phyloP scores from a whole-genome alignment of 1,140 invertebrate species.

The Agraylea sexmaculata region DNA sequence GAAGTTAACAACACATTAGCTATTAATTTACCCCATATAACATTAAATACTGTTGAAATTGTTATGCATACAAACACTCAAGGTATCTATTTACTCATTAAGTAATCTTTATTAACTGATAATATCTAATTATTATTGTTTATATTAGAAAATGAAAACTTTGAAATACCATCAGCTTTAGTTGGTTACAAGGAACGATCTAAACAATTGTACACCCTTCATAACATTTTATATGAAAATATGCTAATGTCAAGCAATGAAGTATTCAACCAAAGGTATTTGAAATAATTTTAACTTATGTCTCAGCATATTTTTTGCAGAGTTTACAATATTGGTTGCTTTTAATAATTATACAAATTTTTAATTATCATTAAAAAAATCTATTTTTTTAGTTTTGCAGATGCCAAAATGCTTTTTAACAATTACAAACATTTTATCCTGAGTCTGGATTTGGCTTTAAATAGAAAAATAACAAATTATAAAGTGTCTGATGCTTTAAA shows the following conservation, averaged over 20 bases:
- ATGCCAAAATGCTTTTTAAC: constrained; percentile 11
- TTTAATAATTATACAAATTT: constrained; percentile 1
- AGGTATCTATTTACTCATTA: background rate
- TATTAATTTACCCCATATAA: constrained; percentile 15
- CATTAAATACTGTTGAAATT: constrained; percentile 13
- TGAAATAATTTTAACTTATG: constrained; percentile 1
- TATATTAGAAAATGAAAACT: constrained; percentile 6
- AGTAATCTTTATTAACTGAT: too few relatives aligned
- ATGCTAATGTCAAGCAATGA: constrained; percentile 26
- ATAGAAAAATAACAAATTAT: constrained; percentile 2
- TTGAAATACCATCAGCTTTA: constrained; percentile 27
- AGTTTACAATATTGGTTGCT: background rate
- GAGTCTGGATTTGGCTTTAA: constrained; percentile 10
- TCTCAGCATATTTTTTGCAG: too few relatives aligned
- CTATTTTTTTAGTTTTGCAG: constrained; percentile 13
- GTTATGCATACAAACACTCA: constrained; percentile 3
- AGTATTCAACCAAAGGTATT: constrained; percentile 16
- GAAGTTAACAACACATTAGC: constrained; percentile 10
- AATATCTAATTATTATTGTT: background rate
- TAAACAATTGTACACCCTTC: constrained; percentile 24
- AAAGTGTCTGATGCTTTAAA: constrained; percentile 3
- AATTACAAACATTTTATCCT: constrained; percentile 18
- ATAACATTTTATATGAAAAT: constrained; percentile 35
- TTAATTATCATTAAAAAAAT: background rate
- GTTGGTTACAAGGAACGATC: constrained; percentile 29